Evolutionary conservation across 2,888 invertebrate genomes (phyloP).

Genomic region (Polyploca ridens): DNA sequence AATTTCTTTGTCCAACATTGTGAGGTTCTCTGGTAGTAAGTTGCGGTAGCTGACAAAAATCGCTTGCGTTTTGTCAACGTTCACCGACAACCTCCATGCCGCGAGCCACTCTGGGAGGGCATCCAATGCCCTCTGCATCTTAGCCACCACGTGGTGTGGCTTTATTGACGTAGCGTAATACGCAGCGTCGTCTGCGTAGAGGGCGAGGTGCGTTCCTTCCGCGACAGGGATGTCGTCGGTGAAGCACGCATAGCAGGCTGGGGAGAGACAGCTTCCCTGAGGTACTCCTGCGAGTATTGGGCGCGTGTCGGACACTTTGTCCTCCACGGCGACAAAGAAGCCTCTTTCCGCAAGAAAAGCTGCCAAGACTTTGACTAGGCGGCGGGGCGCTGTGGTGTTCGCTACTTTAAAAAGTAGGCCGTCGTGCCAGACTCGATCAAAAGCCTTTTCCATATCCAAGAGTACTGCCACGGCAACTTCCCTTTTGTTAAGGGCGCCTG

Average conservation of each 20-base stretch:
- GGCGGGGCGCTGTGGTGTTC: no score
- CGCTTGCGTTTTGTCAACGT: constrained; percentile 31
- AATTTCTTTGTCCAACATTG: constrained; percentile 17
- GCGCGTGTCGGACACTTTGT: constrained; percentile 6
- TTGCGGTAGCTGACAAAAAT: neutral
- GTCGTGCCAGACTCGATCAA: constrained; percentile 24
- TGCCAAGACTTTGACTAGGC: constrained; percentile 20
- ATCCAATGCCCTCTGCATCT: constrained; percentile 19
- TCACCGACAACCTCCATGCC: constrained; percentile 7
- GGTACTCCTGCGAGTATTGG: constrained; percentile 29
- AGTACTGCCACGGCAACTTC: constrained; percentile 30
- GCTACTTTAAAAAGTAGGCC: no score
- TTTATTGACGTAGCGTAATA: constrained; percentile 19
- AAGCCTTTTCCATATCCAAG: constrained; percentile 13
- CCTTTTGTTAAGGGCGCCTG: constrained; percentile 23
- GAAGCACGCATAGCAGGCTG: constrained; percentile 24
- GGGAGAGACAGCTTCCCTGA: constrained; percentile 22
- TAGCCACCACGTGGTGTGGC: neutral
- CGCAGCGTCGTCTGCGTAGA: neutral
- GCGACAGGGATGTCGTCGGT: constrained; percentile 29
- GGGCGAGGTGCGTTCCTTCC: neutral
- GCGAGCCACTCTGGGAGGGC: constrained; percentile 17
- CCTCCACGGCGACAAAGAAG: constrained; percentile 29
- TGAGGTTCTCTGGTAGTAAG: constrained; percentile 2
- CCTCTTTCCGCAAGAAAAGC: constrained; percentile 28